These are phyloP conservation scores for Drymodes brunneopygia DNA, from an alignment of 2,113 vertebrate species.

Conservation along the genomic window DNA sequence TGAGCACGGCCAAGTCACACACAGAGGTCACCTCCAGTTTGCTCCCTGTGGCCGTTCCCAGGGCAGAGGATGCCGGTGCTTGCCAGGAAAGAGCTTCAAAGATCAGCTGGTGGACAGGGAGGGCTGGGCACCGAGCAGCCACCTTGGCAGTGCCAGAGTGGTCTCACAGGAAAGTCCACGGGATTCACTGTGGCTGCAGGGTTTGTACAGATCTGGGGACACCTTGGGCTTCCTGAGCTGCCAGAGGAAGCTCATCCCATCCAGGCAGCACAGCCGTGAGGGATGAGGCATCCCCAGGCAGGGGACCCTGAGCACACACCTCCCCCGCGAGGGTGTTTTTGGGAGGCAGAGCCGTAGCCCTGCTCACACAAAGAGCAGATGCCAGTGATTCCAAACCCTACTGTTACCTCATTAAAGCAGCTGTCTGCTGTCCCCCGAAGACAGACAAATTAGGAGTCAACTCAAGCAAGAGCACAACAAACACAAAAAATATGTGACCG, in stretches of 20 bases:
- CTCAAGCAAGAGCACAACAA: conserved; percentile 44
- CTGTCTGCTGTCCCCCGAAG: conserved; percentile 66
- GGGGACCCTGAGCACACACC: fast-evolving
- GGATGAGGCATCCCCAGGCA: neutral
- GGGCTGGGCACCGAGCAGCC: fast-evolving
- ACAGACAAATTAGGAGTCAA: conserved; percentile 68
- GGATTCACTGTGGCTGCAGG: neutral
- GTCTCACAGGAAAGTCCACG: fast-evolving
- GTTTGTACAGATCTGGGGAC: fast-evolving
- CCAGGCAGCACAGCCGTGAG: neutral
- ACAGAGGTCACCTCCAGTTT: neutral
- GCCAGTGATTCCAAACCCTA: conserved; percentile 57
- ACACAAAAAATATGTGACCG: neutral
- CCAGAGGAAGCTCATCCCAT: neutral
- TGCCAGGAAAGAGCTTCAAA: neutral
- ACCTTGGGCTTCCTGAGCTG: neutral
- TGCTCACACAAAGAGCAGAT: conserved; percentile 51
- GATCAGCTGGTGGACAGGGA: neutral
- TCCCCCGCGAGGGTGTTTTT: neutral
- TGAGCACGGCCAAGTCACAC: neutral
- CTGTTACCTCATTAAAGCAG: conserved; percentile 69
- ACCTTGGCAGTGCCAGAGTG: neutral
- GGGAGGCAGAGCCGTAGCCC: conserved; percentile 9
- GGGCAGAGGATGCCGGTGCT: fast-evolving
- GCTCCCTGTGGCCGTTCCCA: neutral